A percentile compares a stretch with the other conserved stretches of the same genome.
Conservation (phyloP, 2,888 invertebrate species). For the Eustalomyia histrio region DNA sequence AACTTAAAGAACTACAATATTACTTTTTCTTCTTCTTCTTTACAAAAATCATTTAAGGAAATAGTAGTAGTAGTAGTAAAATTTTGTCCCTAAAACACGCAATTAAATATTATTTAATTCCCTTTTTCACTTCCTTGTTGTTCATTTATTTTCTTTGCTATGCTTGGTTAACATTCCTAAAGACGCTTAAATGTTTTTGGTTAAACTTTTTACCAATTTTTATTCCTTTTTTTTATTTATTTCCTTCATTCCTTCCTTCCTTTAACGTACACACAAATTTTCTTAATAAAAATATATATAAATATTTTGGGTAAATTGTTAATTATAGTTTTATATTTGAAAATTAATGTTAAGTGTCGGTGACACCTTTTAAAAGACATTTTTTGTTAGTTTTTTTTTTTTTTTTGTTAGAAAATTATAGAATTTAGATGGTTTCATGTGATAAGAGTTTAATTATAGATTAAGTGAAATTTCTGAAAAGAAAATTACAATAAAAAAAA, state of each 20-base stretch:
- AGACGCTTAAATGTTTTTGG: constrained; percentile 8
- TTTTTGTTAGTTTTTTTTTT: no score
- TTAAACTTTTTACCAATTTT: not conserved
- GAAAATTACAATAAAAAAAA: not conserved
- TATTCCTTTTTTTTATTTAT: not conserved
- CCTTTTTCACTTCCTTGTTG: not conserved
- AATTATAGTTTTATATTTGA: constrained; percentile 29
- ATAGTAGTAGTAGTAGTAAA: not conserved
- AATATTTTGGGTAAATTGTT: constrained; percentile 7
- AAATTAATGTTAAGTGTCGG: constrained; percentile 42
- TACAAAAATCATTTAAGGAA: constrained; percentile 3
- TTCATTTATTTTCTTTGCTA: constrained; percentile 10
- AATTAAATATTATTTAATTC: not conserved
- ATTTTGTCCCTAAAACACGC: not conserved
- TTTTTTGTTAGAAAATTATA: constrained; percentile 8
- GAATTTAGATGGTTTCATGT: constrained; percentile 18
- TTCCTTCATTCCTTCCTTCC: no score
- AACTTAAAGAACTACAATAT: constrained; percentile 18
- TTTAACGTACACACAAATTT: not conserved
- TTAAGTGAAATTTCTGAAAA: not conserved
- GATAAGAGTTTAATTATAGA: constrained; percentile 40
- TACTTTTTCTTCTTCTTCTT: not conserved
- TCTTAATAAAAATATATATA: not conserved
- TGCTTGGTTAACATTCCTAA: constrained; percentile 41
- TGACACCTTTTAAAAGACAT: constrained; percentile 44